Conservation (phyloP, 2,797 vertebrate species). For the Heteromormyrus szaboi region DNA sequence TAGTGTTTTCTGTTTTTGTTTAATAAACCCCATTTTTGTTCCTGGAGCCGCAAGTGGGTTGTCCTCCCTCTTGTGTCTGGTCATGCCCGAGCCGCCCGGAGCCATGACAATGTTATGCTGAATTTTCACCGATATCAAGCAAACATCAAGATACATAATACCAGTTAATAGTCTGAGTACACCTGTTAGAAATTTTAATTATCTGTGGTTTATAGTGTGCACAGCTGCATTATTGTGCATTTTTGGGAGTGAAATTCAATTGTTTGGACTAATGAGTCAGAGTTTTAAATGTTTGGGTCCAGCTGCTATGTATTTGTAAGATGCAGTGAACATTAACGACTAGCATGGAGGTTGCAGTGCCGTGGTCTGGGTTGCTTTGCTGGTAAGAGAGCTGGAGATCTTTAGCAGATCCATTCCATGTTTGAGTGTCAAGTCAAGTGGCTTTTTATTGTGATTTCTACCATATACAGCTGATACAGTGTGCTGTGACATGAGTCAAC, state of each 20-base stretch:
- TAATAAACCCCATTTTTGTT: too few relatives aligned
- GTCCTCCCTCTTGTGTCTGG: too few relatives aligned
- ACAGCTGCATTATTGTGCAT: not conserved
- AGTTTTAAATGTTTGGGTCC: not conserved
- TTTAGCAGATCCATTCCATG: not conserved
- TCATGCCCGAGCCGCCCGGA: too few relatives aligned
- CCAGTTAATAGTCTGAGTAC: not conserved
- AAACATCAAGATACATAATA: not conserved
- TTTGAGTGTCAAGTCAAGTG: not conserved
- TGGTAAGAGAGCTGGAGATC: not conserved
- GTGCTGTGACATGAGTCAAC: not conserved
- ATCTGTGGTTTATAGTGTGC: not conserved
- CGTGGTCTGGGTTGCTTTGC: not conserved
- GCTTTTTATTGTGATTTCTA: not conserved
- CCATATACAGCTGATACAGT: not conserved
- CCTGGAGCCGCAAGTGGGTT: too few relatives aligned
- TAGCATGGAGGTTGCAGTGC: not conserved
- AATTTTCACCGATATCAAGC: not conserved
- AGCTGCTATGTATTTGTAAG: not conserved
- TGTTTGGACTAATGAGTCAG: not conserved
- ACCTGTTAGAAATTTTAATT: not conserved
- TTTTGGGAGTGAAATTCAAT: not conserved
- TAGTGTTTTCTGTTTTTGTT: too few relatives aligned
- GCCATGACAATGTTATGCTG: not conserved
- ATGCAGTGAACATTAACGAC: not conserved